phyloP scores from a whole-genome alignment of 2,113 vertebrate genomes.

The Peromyscus leucopus region DNA sequence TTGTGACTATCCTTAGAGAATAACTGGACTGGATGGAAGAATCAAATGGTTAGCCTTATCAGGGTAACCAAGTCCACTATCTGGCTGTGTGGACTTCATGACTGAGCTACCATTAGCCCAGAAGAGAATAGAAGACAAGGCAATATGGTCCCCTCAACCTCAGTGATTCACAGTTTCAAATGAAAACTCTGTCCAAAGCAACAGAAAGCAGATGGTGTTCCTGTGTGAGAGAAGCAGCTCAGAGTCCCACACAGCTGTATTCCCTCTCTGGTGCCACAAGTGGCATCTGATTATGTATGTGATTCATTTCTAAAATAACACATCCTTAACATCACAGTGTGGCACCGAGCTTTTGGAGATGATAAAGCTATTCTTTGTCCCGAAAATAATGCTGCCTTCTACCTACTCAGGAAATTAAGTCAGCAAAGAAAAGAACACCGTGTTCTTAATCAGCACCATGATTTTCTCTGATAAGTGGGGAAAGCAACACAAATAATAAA shows the following conservation, averaged over 20 bases:
- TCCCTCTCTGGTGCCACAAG: constrained; percentile 7
- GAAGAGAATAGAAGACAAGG: neutral
- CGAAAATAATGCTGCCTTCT: constrained; percentile 51
- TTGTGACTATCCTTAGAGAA: neutral
- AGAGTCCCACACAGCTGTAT: constrained; percentile 46
- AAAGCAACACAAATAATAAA: constrained; percentile 25
- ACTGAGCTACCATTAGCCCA: neutral
- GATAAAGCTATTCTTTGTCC: constrained; percentile 42
- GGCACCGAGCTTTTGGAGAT: neutral
- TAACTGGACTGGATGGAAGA: neutral
- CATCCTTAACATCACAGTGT: neutral
- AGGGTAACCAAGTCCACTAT: neutral
- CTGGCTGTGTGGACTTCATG: neutral
- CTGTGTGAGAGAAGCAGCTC: neutral
- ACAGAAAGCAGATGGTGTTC: constrained; percentile 68
- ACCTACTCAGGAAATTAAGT: constrained; percentile 49
- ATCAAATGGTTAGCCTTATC: neutral
- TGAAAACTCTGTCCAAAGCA: constrained; percentile 60
- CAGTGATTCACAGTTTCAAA: constrained; percentile 8
- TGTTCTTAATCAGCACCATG: constrained; percentile 22
- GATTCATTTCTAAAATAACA: constrained; percentile 61
- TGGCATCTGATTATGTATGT: constrained; percentile 46
- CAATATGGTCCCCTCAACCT: neutral
- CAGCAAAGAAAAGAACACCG: neutral
- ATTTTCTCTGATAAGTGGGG: constrained; percentile 39